phyloP scores from a whole-genome alignment of 2,797 vertebrate genomes.

The Pterois miles region DNA sequence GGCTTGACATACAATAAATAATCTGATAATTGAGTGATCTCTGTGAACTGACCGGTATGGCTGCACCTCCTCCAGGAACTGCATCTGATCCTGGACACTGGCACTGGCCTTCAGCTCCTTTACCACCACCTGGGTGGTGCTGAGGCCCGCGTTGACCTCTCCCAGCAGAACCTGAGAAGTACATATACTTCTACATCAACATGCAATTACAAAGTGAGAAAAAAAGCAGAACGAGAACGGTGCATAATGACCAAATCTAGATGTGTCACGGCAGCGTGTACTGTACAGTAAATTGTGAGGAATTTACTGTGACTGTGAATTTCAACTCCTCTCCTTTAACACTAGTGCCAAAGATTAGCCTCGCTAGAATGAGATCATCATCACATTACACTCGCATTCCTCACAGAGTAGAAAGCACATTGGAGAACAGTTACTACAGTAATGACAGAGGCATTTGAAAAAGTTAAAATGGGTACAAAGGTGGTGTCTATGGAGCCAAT shows the following conservation, averaged over 20 bases:
- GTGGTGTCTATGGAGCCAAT: neutral
- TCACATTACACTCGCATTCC: slow-evolving; percentile 63
- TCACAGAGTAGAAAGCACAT: slow-evolving; percentile 11
- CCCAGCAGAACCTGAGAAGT: slow-evolving; percentile 91
- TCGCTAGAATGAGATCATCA: slow-evolving; percentile 47
- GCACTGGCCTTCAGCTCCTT: slow-evolving; percentile 95
- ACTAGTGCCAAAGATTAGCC: slow-evolving; percentile 47
- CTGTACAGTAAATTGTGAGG: slow-evolving; percentile 27
- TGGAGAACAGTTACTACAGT: slow-evolving; percentile 4
- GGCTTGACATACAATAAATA: neutral
- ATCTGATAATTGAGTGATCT: neutral
- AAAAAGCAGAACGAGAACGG: neutral
- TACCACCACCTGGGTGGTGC: slow-evolving; percentile 93
- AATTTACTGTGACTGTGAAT: slow-evolving; percentile 52
- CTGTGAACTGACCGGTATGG: slow-evolving; percentile 90
- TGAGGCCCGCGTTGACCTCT: slow-evolving; percentile 91
- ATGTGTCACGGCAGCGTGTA: neutral
- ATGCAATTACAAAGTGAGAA: neutral
- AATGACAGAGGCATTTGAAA: neutral
- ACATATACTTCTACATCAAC: neutral
- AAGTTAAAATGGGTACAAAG: neutral
- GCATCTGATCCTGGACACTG: slow-evolving; percentile 94
- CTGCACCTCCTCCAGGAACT: slow-evolving; percentile 94
- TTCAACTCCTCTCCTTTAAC: slow-evolving; percentile 34
- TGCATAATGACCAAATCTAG: neutral